These are phyloP conservation scores for Adrianichthys oophorus DNA, from an alignment of 2,797 vertebrate species.

Conservation along the genomic window DNA sequence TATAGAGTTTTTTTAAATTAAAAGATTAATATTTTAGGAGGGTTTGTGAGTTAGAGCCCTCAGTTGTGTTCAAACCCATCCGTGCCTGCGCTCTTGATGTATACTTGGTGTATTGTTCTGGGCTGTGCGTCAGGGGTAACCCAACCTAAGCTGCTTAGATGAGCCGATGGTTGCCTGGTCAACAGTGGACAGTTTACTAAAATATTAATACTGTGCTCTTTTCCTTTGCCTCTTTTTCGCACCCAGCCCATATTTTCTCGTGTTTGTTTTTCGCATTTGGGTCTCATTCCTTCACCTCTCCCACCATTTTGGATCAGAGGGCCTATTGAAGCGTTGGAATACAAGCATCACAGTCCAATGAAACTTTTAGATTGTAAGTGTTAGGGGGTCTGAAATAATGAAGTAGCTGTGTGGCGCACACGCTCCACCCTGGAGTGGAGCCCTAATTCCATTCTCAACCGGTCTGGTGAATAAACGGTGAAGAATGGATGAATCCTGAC, in stretches of 20 bases:
- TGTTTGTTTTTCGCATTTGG: constrained; percentile 60
- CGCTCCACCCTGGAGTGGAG: no score
- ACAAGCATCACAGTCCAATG: not conserved
- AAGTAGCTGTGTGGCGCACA: no score
- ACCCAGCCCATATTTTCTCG: constrained; percentile 38
- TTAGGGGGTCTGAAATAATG: no score
- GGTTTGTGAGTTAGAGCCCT: no score
- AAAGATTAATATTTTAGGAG: not conserved
- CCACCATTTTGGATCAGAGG: constrained; percentile 12
- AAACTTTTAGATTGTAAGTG: no score
- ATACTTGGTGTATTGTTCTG: constrained; percentile 18
- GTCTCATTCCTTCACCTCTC: constrained; percentile 39
- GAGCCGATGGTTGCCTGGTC: constrained; percentile 76
- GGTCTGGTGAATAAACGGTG: no score
- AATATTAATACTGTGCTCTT: constrained; percentile 74
- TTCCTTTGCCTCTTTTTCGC: constrained; percentile 43
- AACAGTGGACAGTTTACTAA: constrained; percentile 69
- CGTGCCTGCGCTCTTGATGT: constrained; percentile 52
- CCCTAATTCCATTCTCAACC: no score
- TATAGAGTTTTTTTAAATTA: no score
- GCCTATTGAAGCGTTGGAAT: constrained; percentile 15
- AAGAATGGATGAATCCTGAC: no score
- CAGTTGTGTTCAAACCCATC: not conserved
- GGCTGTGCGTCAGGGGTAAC: constrained; percentile 58
- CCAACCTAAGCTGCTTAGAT: constrained; percentile 66